These are phyloP conservation scores for Notolepis coatsorum DNA, from an alignment of 2,797 vertebrate genomes.

Conservation along the genomic window DNA sequence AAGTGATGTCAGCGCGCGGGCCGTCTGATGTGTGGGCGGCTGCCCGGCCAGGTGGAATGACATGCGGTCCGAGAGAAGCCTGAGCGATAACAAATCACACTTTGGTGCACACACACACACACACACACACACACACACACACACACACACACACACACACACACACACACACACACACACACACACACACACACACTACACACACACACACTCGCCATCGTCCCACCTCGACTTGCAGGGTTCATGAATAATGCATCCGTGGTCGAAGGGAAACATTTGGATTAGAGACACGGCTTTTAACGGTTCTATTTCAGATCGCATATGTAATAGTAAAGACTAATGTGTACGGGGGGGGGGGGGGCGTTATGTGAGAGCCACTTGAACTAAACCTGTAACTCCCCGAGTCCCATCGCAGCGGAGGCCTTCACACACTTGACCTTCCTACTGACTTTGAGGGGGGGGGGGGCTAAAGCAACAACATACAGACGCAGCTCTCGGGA, in stretches of 20 bases:
- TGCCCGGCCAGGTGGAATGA: slow-evolving; percentile 72
- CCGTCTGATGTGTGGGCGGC: slow-evolving; percentile 61
- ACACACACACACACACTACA: no score
- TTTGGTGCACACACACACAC: slow-evolving; percentile 74
- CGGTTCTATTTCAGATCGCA: slow-evolving; percentile 65
- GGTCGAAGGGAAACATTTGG: slow-evolving; percentile 73
- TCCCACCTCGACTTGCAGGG: slow-evolving; percentile 69
- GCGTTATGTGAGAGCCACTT: slow-evolving; percentile 38
- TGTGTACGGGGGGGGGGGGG: no score
- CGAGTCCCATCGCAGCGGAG: no score
- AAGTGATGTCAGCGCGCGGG: slow-evolving; percentile 54
- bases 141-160: no score
- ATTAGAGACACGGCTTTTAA: slow-evolving; percentile 78
- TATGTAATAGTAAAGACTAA: no score
- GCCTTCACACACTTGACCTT: no score
- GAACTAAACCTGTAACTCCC: slow-evolving; percentile 17
- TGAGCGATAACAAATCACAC: slow-evolving; percentile 64
- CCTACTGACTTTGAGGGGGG: no score
- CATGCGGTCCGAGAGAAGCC: slow-evolving; percentile 61
- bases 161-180: no score
- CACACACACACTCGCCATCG: no score
- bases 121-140: not conserved
- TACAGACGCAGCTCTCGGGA: no score
- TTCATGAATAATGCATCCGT: slow-evolving; percentile 78
- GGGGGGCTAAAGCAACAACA: no score